Conservation (phyloP, 2,888 invertebrate genomes). For the Nephrotoma appendiculata region DNA sequence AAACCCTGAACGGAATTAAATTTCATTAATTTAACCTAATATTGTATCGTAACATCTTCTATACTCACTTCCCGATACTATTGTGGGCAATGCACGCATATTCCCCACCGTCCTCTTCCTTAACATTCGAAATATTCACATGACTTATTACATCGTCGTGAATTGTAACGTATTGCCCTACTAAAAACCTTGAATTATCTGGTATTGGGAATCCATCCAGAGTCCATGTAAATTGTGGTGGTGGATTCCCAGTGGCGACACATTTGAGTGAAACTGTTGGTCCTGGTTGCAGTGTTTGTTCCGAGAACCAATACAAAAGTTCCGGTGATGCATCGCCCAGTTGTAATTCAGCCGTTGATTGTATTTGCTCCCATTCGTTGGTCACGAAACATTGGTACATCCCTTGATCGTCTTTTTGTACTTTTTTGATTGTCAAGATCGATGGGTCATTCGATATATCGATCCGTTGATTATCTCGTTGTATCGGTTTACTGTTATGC, state of each 20-base stretch:
- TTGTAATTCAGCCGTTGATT: slow-evolving; percentile 65
- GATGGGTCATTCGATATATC: slow-evolving; percentile 34
- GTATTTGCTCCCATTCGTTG: slow-evolving; percentile 72
- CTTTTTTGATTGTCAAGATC: slow-evolving; percentile 44
- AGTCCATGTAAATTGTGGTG: slow-evolving; percentile 83
- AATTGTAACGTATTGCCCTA: slow-evolving; percentile 81
- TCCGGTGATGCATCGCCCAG: slow-evolving; percentile 82
- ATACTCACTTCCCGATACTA: slow-evolving; percentile 51
- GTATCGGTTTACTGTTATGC: slow-evolving; percentile 55
- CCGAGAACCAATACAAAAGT: slow-evolving; percentile 80
- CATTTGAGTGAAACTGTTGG: slow-evolving; percentile 85
- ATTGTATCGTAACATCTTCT: not conserved
- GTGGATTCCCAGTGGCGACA: slow-evolving; percentile 87
- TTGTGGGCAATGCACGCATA: slow-evolving; percentile 77
- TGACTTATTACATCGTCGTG: slow-evolving; percentile 89
- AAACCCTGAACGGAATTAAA: slow-evolving; percentile 32
- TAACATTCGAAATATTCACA: slow-evolving; percentile 75
- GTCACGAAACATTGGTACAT: slow-evolving; percentile 85
- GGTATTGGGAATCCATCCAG: slow-evolving; percentile 67
- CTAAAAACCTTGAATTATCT: slow-evolving; percentile 57
- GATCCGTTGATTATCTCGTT: slow-evolving; percentile 38
- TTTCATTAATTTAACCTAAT: not conserved
- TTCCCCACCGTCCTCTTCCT: slow-evolving; percentile 81
- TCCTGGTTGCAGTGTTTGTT: slow-evolving; percentile 82
- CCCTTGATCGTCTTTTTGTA: slow-evolving; percentile 71